These are phyloP conservation scores for Orussus abietinus DNA, from an alignment of 1,140 invertebrate genomes.

Conservation along the genomic window DNA sequence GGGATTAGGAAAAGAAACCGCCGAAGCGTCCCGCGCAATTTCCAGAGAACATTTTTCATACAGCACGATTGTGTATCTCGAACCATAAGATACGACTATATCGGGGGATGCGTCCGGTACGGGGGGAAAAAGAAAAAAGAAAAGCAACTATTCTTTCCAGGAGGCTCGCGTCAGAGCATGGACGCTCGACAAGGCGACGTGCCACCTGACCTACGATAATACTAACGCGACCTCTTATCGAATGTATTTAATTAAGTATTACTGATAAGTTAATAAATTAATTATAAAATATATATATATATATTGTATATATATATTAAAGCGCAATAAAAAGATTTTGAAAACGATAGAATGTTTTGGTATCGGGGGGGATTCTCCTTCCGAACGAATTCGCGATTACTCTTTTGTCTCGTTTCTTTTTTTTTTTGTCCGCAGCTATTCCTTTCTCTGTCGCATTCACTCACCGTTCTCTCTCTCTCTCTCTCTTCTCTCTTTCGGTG, in stretches of 20 bases:
- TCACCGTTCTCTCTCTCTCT: constrained; percentile 15
- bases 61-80: background rate
- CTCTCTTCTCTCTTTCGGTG: constrained; percentile 17
- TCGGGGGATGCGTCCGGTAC: background rate
- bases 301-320: constrained; percentile 22
- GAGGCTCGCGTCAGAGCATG: constrained; percentile 3
- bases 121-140: background rate
- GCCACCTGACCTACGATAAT: constrained; percentile 15
- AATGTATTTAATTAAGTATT: constrained; percentile 19
- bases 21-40: too few species aligned
- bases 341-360: constrained; percentile 29
- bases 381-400: constrained; percentile 15
- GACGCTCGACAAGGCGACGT: background rate
- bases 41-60: background rate
- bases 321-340: constrained; percentile 25
- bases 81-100: background rate
- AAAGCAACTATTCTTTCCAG: constrained; percentile 6
- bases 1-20: too few species aligned
- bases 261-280: constrained; percentile 31
- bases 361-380: constrained; percentile 22
- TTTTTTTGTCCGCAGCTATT: constrained; percentile 14
- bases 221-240: constrained; percentile 23
- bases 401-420: constrained; percentile 13
- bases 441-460: constrained; percentile 7
- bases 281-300: constrained; percentile 21